Evolutionary conservation across 1,140 invertebrate species (phyloP), one percentile per base, ranked within the genome.

Genomic region (Eurosta solidaginis): DNA sequence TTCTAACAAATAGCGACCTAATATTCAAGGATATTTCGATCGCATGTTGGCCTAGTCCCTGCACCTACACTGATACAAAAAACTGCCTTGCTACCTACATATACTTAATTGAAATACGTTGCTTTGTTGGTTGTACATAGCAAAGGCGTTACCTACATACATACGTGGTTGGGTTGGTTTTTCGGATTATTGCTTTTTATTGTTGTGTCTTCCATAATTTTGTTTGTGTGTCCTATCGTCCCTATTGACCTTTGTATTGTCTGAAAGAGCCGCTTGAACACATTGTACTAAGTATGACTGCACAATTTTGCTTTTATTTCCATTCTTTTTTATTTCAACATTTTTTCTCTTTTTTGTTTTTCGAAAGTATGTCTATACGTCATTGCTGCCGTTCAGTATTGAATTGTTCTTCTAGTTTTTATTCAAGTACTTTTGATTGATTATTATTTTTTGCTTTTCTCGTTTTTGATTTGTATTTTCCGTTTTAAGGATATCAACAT

Each of bases 141-240:
- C 9, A 68, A 68, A 68, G n/a, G 33, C 59, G 59, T 68, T 29
- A 68, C 59, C 59, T n/a, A 68, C n/a, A n/a, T n/a, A n/a, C n/a
- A n/a, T n/a, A n/a, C n/a, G n/a, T n/a, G n/a, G 6, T 68, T 40
- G 59, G 33, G 4, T 68, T 68, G 59, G 29, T 40, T n/a, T n/a
- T 25, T 54, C 20, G 20, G 22, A 3, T 12, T 47, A 47, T 47
- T 47, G n/a, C n/a, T 29, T 54, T 12, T 20, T 54, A 25, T 54
- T 54, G n/a, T n/a, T n/a, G n/a, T n/a, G n/a, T n/a, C n/a, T n/a
- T n/a, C n/a, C n/a, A n/a, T n/a, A n/a, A n/a, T n/a, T n/a, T n/a
- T n/a, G n/a, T n/a, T 54, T 54, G 5, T 54, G 50, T 27, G 50
- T 54, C 50, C 50, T 54, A 25, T 12, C 22, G 25, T 29, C 10